Evolutionary conservation across 2,113 vertebrate species (phyloP), one percentile per base, ranked within the genome.

Genomic region (Odobenus rosmarus): DNA sequence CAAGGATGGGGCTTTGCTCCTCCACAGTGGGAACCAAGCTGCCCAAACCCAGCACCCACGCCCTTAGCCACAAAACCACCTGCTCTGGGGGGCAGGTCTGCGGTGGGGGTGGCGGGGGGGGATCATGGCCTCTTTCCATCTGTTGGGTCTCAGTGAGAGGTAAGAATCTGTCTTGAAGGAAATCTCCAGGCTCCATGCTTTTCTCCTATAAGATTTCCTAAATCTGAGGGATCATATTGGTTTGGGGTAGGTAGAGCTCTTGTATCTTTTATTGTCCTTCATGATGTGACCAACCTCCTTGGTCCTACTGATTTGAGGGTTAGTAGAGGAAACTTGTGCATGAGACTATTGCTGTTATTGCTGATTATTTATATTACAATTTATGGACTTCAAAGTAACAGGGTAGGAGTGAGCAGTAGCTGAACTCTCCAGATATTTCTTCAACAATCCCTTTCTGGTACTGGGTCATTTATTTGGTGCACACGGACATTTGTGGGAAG

Each of bases 11-110:
- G 14, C 33, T 57, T 67, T 3, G 36, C 51, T 18, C 31, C 61
- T 61, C 49, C 23, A 24, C 19, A 72, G 0, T 1, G 10, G 23
- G 53, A 3, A 24, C 55, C 57, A 1, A 4, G 26, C 24, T 13
- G 55, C 90, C 31, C 0, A 26, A 51, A 12, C 2, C 18, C 21
- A 57, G 39, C 11, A 8, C 6, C 24, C 23, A 1, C 0, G 0
- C 42, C 46, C 13, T 36, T 4, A 12, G 1, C 4, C 24, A 7
- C 42, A 4, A 24, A 36, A 4, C 14, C 0, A 0, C 77, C 11
- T 21, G 24, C 67, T 4, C 51, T 8, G 2, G 61, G 42, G 14
- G n/a, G 13, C 5, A 1, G 46, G 46, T 46, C 46, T 7, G 46
- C 6, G 46, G 55, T 4, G 23, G 9, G 26, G 26, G 28, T 5